Conservation (phyloP, 2,797 vertebrate species). For the Tangara arthus region DNA sequence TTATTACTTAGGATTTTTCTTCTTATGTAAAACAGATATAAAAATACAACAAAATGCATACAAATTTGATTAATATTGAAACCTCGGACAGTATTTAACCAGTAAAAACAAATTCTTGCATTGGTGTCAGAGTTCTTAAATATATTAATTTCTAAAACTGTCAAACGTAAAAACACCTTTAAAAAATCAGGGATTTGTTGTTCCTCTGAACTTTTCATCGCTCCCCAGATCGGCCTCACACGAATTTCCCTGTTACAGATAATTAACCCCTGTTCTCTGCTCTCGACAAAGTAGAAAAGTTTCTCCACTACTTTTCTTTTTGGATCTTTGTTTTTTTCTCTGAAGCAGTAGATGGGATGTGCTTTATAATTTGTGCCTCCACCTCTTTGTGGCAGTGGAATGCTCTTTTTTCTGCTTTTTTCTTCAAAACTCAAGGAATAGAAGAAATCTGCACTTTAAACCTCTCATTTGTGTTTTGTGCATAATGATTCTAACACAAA, state of each 20-base stretch:
- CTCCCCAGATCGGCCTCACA: not conserved
- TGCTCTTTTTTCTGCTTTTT: not conserved
- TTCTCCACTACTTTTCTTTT: not conserved
- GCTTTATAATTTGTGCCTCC: conserved; percentile 10
- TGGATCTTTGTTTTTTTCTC: not conserved
- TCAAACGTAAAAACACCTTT: not conserved
- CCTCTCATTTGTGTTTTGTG: not conserved
- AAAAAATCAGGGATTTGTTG: not conserved
- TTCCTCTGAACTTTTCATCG: not conserved
- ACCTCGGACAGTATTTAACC: not conserved
- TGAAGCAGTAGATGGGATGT: not conserved
- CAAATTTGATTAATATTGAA: not conserved
- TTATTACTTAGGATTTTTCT: not conserved
- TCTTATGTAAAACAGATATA: not conserved
- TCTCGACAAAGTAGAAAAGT: not conserved
- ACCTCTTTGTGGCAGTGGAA: not conserved
- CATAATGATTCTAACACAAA: not conserved
- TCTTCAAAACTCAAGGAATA: not conserved
- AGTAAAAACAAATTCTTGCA: not conserved
- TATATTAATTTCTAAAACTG: not conserved
- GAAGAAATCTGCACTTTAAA: not conserved
- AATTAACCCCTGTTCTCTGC: not conserved
- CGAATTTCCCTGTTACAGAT: not conserved
- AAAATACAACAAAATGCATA: not conserved
- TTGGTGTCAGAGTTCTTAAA: not conserved